phyloP scores from a whole-genome alignment of 2,113 vertebrate genomes.

The Riparia riparia region DNA sequence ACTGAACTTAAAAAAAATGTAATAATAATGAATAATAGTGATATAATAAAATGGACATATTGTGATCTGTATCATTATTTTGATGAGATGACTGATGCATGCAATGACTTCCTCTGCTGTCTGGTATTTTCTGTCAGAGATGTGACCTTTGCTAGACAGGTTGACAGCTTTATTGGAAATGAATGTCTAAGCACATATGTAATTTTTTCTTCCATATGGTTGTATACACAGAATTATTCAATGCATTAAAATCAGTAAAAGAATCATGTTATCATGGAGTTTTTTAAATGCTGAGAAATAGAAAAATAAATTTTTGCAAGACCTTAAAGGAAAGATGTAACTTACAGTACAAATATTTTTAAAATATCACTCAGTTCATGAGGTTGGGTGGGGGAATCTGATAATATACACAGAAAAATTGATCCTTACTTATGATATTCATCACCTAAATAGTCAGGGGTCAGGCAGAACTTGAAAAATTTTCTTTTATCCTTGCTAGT shows the following conservation, averaged over 20 bases:
- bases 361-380: neutral
- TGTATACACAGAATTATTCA: conserved; percentile 28
- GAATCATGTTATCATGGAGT: neutral
- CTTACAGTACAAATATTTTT: neutral
- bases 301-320: neutral
- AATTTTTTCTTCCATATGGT: conserved; percentile 47
- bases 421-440: neutral
- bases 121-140: conserved; percentile 19
- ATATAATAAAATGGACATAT: neutral
- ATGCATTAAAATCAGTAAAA: neutral
- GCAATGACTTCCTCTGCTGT: conserved; percentile 21
- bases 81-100: conserved; percentile 11
- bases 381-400: neutral
- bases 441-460: neutral
- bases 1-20: neutral
- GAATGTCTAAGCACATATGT: conserved; percentile 8
- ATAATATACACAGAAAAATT: neutral
- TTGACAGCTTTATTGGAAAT: conserved; percentile 38
- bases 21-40: neutral
- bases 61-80: neutral
- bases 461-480: neutral
- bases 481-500: neutral
- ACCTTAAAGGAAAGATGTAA: neutral
- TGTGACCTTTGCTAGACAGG: conserved; percentile 33
- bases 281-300: neutral